phyloP scores from a whole-genome alignment of 1,140 invertebrate species.

The Himalopsyche phryganea region DNA sequence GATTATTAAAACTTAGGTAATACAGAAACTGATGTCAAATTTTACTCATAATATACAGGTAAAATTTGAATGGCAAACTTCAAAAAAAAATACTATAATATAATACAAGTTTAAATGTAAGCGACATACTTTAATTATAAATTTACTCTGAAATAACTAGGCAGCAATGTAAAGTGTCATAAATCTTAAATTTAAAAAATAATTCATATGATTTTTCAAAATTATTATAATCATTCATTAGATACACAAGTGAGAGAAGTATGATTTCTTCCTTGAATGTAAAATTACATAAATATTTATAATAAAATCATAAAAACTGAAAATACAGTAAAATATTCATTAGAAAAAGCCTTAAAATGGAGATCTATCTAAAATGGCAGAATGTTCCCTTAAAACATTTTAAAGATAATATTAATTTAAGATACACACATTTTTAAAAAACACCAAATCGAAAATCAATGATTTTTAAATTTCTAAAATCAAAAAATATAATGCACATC shows the following conservation, averaged over 20 bases:
- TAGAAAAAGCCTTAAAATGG: constrained; percentile 25
- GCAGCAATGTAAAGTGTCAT: neutral
- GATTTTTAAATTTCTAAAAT: neutral
- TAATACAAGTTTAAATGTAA: neutral
- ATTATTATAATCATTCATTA: no score
- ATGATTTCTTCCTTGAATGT: neutral
- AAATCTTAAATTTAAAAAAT: neutral
- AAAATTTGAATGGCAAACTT: neutral
- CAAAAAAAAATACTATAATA: neutral
- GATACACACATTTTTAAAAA: neutral
- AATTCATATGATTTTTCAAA: neutral
- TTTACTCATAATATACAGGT: no score
- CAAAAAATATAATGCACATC: no score
- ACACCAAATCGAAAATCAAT: constrained; percentile 9
- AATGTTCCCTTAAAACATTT: constrained; percentile 22
- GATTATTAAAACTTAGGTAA: no score
- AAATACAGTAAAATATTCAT: constrained; percentile 4
- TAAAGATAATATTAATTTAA: constrained; percentile 10
- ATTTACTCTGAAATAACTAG: neutral
- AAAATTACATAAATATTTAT: constrained; percentile 2
- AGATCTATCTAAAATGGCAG: constrained; percentile 36
- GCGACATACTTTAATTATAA: neutral
- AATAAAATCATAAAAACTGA: constrained; percentile 8
- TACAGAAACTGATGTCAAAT: no score
- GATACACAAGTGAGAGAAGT: no score